Evolutionary conservation across 2,888 invertebrate genomes (phyloP), one percentile per base, ranked within the genome.

Genomic region (Hanleya hanleyi): DNA sequence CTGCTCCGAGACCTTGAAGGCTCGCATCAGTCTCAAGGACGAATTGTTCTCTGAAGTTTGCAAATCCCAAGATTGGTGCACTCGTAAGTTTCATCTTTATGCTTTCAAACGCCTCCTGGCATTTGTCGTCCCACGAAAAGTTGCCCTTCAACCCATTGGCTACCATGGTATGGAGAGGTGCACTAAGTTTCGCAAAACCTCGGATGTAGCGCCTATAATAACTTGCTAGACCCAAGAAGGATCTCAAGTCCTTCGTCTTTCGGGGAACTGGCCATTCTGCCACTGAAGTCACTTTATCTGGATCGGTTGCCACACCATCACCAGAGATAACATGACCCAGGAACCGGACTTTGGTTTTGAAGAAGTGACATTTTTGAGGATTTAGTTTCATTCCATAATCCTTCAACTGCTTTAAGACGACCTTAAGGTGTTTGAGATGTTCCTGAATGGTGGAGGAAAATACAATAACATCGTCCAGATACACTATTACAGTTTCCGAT

Each of bases 311-410:
- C 33, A 74, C 49, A 15, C 76, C 75, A 33, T 73, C 32, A 6
- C 61, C 51, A 38, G 77, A 75, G 9, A 79, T 62, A 18, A 77
- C 66, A 64, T 79, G 76, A 6, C 79, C 79, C 37, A 76, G 47
- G 67, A 70, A 79, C 4, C 51, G 69, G 0, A 76, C 76, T 67
- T 71, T 29, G 6, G 6, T 57, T 51, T 74, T 69, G n/a, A 79
- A 77, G 38, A 77, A 71, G 22, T 74, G 38, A 36, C 76, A 79
- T 38, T 79, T 77, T 18, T 18, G 32, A 33, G 37, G 50, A 36
- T 77, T 74, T 36, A 76, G 32, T 50, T 77, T 74, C 22, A 79
- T 37, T 12, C 71, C 73, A 38, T 73, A 67, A 26, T 74, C 50
- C 33, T 62, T 62, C 32, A 77, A 33, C n/a, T 51, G 57, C 41